These are phyloP conservation scores for Hyphantria cunea DNA, from an alignment of 1,140 invertebrate genomes.

Conservation along the genomic window DNA sequence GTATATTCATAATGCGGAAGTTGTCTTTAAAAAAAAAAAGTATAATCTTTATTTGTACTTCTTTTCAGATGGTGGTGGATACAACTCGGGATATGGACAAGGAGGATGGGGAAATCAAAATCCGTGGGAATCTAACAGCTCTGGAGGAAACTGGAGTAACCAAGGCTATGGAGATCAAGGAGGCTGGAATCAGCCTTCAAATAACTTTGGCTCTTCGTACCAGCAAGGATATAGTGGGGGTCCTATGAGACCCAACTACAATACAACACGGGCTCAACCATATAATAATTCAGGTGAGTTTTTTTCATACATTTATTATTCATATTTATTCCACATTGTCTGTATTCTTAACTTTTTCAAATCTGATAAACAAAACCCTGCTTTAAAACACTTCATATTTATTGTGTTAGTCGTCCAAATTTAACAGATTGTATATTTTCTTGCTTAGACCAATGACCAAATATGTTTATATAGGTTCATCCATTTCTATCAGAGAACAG, in stretches of 20 bases:
- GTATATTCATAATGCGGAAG: too few species aligned
- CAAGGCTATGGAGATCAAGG: slow-evolving; percentile 83
- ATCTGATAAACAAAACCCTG: too few species aligned
- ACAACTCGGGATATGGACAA: slow-evolving; percentile 61
- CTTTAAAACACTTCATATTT: too few species aligned
- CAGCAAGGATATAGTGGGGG: slow-evolving; percentile 89
- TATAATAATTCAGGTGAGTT: slow-evolving; percentile 84
- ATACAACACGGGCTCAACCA: slow-evolving; percentile 84
- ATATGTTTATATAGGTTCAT: too few species aligned
- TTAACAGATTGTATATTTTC: too few species aligned
- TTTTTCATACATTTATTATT: too few species aligned
- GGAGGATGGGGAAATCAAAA: slow-evolving; percentile 72
- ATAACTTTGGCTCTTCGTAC: slow-evolving; percentile 88
- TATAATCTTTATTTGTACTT: too few species aligned
- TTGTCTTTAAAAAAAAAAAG: too few species aligned
- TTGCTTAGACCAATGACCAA: too few species aligned
- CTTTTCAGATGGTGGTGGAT: slow-evolving; percentile 35
- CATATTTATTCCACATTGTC: not conserved
- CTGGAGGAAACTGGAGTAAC: slow-evolving; percentile 78
- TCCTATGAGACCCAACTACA: slow-evolving; percentile 86
- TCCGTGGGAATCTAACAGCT: slow-evolving; percentile 78
- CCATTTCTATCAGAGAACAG: too few species aligned
- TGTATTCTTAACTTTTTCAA: too few species aligned
- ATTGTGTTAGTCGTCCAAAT: too few species aligned
- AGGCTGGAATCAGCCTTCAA: slow-evolving; percentile 80